phyloP scores from a whole-genome alignment of 2,113 vertebrate species.

The Dermatemys mawii region DNA sequence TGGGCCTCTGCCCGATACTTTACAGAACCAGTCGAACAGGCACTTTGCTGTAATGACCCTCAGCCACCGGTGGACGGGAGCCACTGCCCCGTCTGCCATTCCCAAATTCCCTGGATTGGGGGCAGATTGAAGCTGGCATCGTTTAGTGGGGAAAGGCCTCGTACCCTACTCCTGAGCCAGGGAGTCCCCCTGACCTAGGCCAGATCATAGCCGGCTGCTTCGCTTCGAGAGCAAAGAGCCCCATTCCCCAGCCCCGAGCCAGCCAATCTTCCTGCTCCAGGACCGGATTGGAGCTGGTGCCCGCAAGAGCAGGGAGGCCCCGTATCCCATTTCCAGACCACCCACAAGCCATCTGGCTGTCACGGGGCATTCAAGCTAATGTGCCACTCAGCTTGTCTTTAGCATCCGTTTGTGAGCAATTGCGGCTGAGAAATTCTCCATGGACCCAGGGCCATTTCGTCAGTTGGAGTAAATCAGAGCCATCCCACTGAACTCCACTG shows the following conservation, averaged over 20 bases:
- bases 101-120: background rate
- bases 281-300: background rate
- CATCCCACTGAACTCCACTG: background rate
- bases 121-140: background rate
- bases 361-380: background rate
- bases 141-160: background rate
- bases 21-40: background rate
- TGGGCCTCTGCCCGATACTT: background rate
- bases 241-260: background rate
- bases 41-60: too few species aligned
- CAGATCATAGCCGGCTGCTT: background rate
- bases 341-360: background rate
- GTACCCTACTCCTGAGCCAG: background rate
- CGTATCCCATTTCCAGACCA: background rate
- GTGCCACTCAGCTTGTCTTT: background rate
- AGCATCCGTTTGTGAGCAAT: background rate
- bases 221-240: too few species aligned
- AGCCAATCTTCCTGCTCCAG: background rate
- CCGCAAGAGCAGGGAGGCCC: too few species aligned
- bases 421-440: background rate
- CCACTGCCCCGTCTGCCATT: background rate
- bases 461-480: background rate
- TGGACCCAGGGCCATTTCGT: background rate
- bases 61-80: too few species aligned
- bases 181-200: background rate